Conservation (phyloP, 2,888 invertebrate species). For the Pterostichus niger region DNA sequence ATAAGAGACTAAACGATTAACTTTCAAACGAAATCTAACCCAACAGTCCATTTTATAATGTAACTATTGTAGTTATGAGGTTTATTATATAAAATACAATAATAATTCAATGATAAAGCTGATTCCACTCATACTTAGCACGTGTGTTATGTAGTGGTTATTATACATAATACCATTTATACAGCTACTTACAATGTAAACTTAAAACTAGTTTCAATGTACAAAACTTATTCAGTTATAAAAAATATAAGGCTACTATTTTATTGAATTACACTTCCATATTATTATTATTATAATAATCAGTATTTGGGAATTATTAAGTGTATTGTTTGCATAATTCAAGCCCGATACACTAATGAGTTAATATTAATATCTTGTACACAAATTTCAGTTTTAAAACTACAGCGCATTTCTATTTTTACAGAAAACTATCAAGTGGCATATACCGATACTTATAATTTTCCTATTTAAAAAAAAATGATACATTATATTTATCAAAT, state of each 20-base stretch:
- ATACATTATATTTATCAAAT: slow-evolving; percentile 14
- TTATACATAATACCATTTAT: slow-evolving; percentile 62
- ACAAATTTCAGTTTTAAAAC: slow-evolving; percentile 56
- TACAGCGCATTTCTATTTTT: slow-evolving; percentile 54
- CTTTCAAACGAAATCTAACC: slow-evolving; percentile 62
- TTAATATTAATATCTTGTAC: slow-evolving; percentile 58
- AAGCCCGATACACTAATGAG: slow-evolving; percentile 59
- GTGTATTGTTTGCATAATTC: slow-evolving; percentile 63
- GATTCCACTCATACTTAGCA: slow-evolving; percentile 64
- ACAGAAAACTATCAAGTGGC: slow-evolving; percentile 56
- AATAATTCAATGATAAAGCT: slow-evolving; percentile 63
- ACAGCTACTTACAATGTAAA: slow-evolving; percentile 66
- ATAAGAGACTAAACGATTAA: slow-evolving; percentile 62
- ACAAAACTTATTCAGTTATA: slow-evolving; percentile 76
- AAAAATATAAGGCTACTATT: slow-evolving; percentile 75
- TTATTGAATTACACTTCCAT: slow-evolving; percentile 68
- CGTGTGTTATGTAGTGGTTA: slow-evolving; percentile 62
- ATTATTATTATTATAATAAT: slow-evolving; percentile 51
- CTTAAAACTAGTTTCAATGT: slow-evolving; percentile 73
- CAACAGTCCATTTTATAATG: slow-evolving; percentile 63
- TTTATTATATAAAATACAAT: slow-evolving; percentile 66
- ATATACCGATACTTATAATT: slow-evolving; percentile 51
- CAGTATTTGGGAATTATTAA: slow-evolving; percentile 57
- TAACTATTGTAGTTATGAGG: slow-evolving; percentile 59
- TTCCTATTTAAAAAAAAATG: slow-evolving; percentile 36